phyloP scores from a whole-genome alignment of 2,888 invertebrate species.

The Nasonia oneida region DNA sequence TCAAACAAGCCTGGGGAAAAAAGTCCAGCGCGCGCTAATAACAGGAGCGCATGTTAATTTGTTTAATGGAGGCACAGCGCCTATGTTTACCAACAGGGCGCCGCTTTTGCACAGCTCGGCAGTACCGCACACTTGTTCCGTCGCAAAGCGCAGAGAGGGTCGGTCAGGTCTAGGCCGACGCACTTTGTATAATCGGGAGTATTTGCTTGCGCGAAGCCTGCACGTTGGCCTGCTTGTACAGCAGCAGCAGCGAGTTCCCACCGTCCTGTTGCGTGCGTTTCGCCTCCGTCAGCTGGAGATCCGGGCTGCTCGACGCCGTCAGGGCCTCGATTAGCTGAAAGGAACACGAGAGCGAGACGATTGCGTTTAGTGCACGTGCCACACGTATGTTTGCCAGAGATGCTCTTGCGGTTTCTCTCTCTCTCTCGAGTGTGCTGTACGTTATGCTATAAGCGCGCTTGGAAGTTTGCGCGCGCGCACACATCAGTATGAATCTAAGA shows the following conservation, averaged over 20 bases:
- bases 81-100: conserved; percentile 24
- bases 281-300: conserved; percentile 68
- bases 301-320: conserved; percentile 66
- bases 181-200: conserved; percentile 83
- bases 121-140: neutral
- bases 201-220: conserved; percentile 86
- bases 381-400: neutral
- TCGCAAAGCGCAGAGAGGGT: neutral
- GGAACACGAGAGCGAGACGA: conserved; percentile 39
- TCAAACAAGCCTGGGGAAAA: neutral
- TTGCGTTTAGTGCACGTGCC: neutral
- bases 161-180: conserved; percentile 64
- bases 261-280: conserved; percentile 56
- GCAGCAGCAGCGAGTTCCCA: conserved; percentile 67
- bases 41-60: conserved; percentile 64
- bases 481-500: conserved; percentile 43
- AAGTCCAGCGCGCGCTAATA: conserved; percentile 50
- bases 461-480: neutral
- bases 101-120: conserved; percentile 42
- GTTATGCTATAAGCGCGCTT: no score
- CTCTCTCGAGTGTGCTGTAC: neutral
- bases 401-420: neutral
- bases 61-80: conserved; percentile 58
- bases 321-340: conserved; percentile 70
- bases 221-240: conserved; percentile 83